These are phyloP conservation scores for Oscheius onirici DNA, from an alignment of 2,888 invertebrate genomes.

Conservation along the genomic window DNA sequence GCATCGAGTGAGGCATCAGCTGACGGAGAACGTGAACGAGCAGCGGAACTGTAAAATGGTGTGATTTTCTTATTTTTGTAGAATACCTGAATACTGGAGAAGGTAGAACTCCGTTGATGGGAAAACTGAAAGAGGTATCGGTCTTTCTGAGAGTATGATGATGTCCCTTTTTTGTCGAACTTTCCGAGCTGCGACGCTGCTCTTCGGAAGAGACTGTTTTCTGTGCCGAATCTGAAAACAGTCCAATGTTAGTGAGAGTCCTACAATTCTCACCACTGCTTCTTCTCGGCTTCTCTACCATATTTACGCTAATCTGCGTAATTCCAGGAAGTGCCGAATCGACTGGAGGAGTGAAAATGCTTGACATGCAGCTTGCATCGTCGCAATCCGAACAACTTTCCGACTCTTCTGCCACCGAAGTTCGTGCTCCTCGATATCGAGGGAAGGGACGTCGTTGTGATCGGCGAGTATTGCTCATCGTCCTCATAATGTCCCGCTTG, in stretches of 20 bases:
- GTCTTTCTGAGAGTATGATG: slow-evolving; percentile 55
- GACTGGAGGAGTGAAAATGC: slow-evolving; percentile 16
- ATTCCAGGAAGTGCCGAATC: slow-evolving; percentile 1
- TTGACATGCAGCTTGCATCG: slow-evolving; percentile 5
- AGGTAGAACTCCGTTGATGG: slow-evolving; percentile 35
- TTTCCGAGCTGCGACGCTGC: slow-evolving; percentile 34
- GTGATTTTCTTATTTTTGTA: not conserved
- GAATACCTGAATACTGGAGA: slow-evolving; percentile 2
- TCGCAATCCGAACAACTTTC: slow-evolving; percentile 25
- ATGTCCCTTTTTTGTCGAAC: slow-evolving; percentile 16
- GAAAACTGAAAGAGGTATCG: slow-evolving; percentile 53
- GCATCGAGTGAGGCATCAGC: slow-evolving; percentile 10
- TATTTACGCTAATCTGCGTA: no score
- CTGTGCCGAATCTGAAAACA: slow-evolving; percentile 3
- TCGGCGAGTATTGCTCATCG: slow-evolving; percentile 61
- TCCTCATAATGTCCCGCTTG: slow-evolving; percentile 74
- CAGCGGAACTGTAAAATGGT: not conserved
- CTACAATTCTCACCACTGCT: slow-evolving; percentile 29
- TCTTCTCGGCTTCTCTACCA: slow-evolving; percentile 2
- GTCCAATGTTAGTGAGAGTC: not conserved
- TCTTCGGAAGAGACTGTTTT: slow-evolving; percentile 31
- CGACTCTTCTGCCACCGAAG: slow-evolving; percentile 56
- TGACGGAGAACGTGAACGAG: not conserved
- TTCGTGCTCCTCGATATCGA: slow-evolving; percentile 35
- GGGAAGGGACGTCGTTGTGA: slow-evolving; percentile 28